Evolutionary conservation across 23 tunicate genomes (phyloP).

Genomic region (Corella eumyota): DNA sequence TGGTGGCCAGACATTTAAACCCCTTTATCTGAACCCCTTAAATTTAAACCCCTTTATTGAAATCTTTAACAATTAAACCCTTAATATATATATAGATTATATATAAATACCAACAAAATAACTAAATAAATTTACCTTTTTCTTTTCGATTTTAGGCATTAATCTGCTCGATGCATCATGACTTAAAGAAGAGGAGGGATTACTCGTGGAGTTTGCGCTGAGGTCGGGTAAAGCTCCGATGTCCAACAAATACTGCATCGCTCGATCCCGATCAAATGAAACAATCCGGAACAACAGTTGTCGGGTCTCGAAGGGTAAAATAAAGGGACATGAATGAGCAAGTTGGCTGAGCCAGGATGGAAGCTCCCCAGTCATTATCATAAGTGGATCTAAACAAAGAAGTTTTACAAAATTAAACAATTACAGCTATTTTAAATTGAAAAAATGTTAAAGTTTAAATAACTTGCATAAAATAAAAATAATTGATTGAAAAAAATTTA

Average conservation of each 20-base stretch:
- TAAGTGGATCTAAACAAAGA: slow-evolving; percentile 62
- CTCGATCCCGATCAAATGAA: slow-evolving; percentile 92
- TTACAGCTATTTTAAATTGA: neutral
- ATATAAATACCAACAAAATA: too few species aligned
- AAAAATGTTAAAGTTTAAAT: neutral
- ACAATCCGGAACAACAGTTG: slow-evolving; percentile 81
- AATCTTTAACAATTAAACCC: too few species aligned
- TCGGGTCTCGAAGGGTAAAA: slow-evolving; percentile 81
- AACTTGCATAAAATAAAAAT: neutral
- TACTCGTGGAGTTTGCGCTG: slow-evolving; percentile 11
- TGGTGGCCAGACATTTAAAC: too few species aligned
- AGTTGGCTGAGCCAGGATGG: slow-evolving; percentile 85
- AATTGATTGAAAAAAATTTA: too few species aligned
- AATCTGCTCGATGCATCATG: slow-evolving; percentile 51
- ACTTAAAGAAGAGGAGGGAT: slow-evolving; percentile 22
- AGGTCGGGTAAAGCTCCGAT: slow-evolving; percentile 50
- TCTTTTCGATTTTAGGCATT: slow-evolving; percentile 80
- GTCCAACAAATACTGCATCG: slow-evolving; percentile 90
- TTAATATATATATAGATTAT: too few species aligned
- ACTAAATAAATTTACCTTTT: slow-evolving; percentile 60
- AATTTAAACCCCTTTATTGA: too few species aligned
- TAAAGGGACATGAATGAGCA: slow-evolving; percentile 63
- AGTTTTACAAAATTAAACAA: too few species aligned
- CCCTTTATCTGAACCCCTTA: too few species aligned
- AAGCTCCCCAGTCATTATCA: slow-evolving; percentile 88